These are phyloP conservation scores for Clanis bilineata DNA, from an alignment of 2,888 invertebrate genomes.

Conservation along the genomic window DNA sequence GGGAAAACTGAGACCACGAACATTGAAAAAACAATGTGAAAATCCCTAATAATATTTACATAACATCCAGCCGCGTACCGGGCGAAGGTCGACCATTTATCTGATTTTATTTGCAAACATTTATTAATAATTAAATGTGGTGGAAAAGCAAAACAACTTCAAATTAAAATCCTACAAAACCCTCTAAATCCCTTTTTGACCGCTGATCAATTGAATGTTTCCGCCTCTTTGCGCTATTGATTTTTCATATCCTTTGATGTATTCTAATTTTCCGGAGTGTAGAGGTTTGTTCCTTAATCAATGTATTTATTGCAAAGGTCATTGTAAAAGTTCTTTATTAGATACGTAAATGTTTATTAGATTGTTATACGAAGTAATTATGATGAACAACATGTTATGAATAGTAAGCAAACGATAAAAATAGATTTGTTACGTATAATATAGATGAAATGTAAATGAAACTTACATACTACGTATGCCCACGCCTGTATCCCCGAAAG, in stretches of 20 bases:
- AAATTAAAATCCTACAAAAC: conserved; percentile 72
- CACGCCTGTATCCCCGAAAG: too few relatives aligned
- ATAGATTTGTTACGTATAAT: too few relatives aligned
- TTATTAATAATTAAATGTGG: conserved; percentile 22
- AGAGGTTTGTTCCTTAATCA: conserved; percentile 21
- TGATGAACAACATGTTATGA: too few relatives aligned
- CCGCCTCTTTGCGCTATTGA: conserved; percentile 62
- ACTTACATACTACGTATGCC: too few relatives aligned
- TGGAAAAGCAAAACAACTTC: conserved; percentile 54
- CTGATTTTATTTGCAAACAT: conserved; percentile 18
- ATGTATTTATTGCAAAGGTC: not conserved
- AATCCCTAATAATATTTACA: conserved; percentile 32
- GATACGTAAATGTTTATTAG: not conserved
- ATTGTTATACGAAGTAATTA: too few relatives aligned
- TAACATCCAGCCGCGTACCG: conserved; percentile 15
- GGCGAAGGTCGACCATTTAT: conserved; percentile 19
- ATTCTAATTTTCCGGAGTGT: conserved; percentile 50
- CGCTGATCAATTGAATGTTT: conserved; percentile 65
- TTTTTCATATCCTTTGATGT: conserved; percentile 66
- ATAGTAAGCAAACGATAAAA: too few relatives aligned
- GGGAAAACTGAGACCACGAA: conserved; percentile 56
- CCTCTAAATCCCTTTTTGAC: conserved; percentile 58
- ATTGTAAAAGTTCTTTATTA: too few relatives aligned
- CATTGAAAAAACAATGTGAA: conserved; percentile 53
- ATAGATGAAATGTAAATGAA: too few relatives aligned